Evolutionary conservation across 1,140 invertebrate genomes (phyloP).

Genomic region (Lordiphosa mommai): DNA sequence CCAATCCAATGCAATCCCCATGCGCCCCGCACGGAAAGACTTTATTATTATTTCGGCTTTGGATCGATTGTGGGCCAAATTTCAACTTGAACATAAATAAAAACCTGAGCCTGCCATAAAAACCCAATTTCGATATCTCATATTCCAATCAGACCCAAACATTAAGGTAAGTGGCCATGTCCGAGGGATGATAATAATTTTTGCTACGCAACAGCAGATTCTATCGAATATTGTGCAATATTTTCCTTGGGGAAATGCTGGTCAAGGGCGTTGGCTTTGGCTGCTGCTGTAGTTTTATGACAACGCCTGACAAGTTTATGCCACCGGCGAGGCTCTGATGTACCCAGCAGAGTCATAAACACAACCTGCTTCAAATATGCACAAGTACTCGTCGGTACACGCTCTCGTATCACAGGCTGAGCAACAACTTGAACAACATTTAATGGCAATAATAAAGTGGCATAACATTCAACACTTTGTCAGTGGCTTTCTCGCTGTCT

Average conservation of each 20-base stretch:
- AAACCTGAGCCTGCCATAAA: slow-evolving; percentile 35
- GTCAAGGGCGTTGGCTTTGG: not conserved
- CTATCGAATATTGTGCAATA: slow-evolving; percentile 11
- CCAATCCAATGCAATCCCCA: slow-evolving; percentile 4
- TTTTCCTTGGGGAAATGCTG: not conserved
- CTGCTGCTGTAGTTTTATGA: slow-evolving; percentile 45
- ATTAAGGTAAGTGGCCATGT: slow-evolving; percentile 72
- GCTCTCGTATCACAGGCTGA: too few species aligned
- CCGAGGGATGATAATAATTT: slow-evolving; percentile 11
- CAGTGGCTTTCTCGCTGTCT: slow-evolving; percentile 65
- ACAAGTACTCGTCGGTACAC: slow-evolving; percentile 3
- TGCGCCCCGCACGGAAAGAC: slow-evolving; percentile 37
- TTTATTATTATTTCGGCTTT: slow-evolving; percentile 39
- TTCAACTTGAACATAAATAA: slow-evolving; percentile 45
- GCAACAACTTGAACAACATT: slow-evolving; percentile 19
- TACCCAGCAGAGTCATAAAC: slow-evolving; percentile 56
- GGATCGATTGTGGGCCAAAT: slow-evolving; percentile 19
- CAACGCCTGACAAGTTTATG: slow-evolving; percentile 68
- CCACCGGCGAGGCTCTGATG: slow-evolving; percentile 15
- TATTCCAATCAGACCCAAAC: slow-evolving; percentile 74
- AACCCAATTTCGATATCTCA: slow-evolving; percentile 55
- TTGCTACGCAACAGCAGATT: slow-evolving; percentile 7
- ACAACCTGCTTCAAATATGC: slow-evolving; percentile 40
- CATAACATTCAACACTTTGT: slow-evolving; percentile 74
- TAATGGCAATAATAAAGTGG: slow-evolving; percentile 74